These are phyloP conservation scores for Thomomys bottae DNA, from an alignment of 2,113 vertebrate genomes.

Conservation along the genomic window DNA sequence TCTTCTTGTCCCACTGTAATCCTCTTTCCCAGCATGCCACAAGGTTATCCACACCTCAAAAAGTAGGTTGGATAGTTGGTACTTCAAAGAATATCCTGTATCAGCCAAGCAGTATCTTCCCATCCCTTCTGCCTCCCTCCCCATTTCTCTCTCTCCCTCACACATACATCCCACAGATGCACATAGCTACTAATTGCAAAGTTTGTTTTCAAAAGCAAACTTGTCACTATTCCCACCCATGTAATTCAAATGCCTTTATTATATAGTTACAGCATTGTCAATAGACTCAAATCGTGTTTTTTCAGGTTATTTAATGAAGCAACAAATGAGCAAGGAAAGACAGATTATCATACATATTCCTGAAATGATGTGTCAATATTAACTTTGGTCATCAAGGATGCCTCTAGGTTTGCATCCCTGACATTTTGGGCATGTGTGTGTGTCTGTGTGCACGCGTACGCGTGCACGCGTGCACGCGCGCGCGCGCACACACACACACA, in stretches of 20 bases:
- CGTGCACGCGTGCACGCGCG: no score
- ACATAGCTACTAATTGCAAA: not conserved
- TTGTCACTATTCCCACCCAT: not conserved
- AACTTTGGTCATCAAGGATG: not conserved
- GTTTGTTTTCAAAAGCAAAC: not conserved
- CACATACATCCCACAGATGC: not conserved
- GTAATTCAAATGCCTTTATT: slow-evolving; percentile 20
- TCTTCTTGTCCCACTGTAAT: slow-evolving; percentile 2
- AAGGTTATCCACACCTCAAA: not conserved
- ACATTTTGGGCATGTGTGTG: slow-evolving; percentile 1
- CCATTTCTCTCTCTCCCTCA: not conserved
- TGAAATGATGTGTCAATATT: not conserved
- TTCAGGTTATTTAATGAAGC: not conserved
- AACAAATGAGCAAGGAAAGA: slow-evolving; percentile 5
- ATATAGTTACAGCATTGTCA: not conserved
- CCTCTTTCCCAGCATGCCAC: not conserved
- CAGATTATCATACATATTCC: not conserved
- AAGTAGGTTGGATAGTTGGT: not conserved
- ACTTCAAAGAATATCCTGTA: not conserved
- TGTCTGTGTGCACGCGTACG: no score
- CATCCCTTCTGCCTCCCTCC: not conserved
- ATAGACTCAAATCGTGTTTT: not conserved
- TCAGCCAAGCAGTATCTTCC: not conserved
- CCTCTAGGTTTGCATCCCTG: not conserved
- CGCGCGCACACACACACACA: no score